Evolutionary conservation across 2,113 vertebrate species (phyloP).

Genomic region (Corythoichthys intestinalis): DNA sequence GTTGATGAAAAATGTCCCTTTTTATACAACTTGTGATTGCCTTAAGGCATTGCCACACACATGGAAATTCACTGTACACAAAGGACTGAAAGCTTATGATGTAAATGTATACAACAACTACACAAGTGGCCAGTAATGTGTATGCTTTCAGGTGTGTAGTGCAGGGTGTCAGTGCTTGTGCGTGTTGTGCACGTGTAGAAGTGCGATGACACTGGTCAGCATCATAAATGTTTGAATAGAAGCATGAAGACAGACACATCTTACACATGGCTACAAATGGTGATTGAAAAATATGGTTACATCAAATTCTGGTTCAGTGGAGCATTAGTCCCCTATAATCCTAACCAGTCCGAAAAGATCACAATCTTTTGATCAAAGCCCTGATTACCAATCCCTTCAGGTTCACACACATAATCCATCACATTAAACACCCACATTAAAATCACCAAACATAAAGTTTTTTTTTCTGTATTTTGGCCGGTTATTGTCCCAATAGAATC

Average conservation of each 20-base stretch:
- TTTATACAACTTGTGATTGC: conserved; percentile 76
- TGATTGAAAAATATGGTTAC: conserved; percentile 79
- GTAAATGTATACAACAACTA: conserved; percentile 78
- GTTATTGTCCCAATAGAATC: conserved; percentile 50
- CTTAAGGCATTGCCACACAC: conserved; percentile 67
- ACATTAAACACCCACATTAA: conserved; percentile 63
- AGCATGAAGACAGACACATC: conserved; percentile 81
- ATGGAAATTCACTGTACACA: conserved; percentile 73
- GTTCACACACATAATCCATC: conserved; percentile 55
- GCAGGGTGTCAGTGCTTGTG: conserved; percentile 33
- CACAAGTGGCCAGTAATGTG: conserved; percentile 76
- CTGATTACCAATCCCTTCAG: conserved; percentile 49
- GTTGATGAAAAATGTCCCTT: conserved; percentile 78
- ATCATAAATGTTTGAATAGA: conserved; percentile 86
- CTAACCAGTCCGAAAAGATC: conserved; percentile 29
- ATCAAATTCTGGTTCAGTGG: conserved; percentile 53
- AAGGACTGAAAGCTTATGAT: conserved; percentile 76
- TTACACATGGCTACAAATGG: conserved; percentile 91
- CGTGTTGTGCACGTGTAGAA: conserved; percentile 60
- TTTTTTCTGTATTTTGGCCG: conserved; percentile 47
- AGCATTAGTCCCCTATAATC: conserved; percentile 22
- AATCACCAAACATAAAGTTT: conserved; percentile 60
- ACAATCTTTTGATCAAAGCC: conserved; percentile 27
- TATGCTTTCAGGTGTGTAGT: conserved; percentile 23
- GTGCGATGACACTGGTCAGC: conserved; percentile 77